Base-by-base conservation (phyloP, 2,888 invertebrate genomes). In the Neria commutata region DNA sequence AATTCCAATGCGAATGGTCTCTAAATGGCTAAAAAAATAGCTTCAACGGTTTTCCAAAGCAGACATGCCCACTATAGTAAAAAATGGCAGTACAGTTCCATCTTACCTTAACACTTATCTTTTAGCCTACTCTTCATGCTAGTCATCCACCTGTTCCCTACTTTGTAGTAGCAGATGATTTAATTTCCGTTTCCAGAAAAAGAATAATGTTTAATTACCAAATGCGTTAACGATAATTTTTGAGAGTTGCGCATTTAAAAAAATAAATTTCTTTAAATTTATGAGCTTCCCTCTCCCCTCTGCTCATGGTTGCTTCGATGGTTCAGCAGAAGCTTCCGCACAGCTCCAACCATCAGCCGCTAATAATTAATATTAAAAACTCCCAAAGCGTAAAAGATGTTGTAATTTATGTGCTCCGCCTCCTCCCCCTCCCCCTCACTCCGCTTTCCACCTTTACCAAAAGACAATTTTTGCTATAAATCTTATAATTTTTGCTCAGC, bases 121-220 rank as follows among this genome's bases (percentile, higher is more conserved):
- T n/a, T n/a, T n/a, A n/a, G n/a, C n/a, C n/a, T n/a, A n/a, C n/a
- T n/a, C n/a, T n/a, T n/a, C n/a, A n/a, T n/a, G n/a, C n/a, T n/a
- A n/a, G n/a, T n/a, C n/a, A n/a, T n/a, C n/a, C n/a, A n/a, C n/a
- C n/a, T n/a, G n/a, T n/a, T n/a, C n/a, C n/a, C n/a, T n/a, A n/a
- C n/a, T n/a, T n/a, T n/a, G n/a, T n/a, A n/a, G n/a, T n/a, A n/a
- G n/a, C n/a, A n/a, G n/a, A 14, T 4, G n/a, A 5, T 19, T 40
- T 1, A 29, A 53, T 49, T 49, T 56, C 5, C 65, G 66, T 60
- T 26, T 52, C 37, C 58, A 54, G 58, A 74, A 76, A 72, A 73
- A 71, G 69, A 68, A 67, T 69, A 73, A 71, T 74, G 76, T 77
- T 78, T 77, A 77, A 77, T 77, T 78, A 77, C 74, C 71, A 77